phyloP scores from a whole-genome alignment of 2,113 vertebrate genomes.

The Murina feae region DNA sequence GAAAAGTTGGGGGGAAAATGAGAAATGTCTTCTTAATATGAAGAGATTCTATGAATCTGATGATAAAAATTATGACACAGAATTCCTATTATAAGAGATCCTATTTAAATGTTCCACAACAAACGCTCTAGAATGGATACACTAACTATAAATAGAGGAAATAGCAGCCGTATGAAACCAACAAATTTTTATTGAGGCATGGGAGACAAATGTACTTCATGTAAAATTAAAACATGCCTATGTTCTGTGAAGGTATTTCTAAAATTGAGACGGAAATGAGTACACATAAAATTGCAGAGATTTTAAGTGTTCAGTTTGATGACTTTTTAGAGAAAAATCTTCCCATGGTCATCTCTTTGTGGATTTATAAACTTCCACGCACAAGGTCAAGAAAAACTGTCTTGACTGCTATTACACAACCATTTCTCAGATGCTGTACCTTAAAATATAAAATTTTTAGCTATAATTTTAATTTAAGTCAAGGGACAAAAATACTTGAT shows the following conservation, averaged over 20 bases:
- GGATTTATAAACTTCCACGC: background rate
- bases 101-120: background rate
- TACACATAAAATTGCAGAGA: background rate
- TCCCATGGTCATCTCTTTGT: background rate
- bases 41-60: background rate
- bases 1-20: background rate
- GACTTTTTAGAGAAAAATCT: background rate
- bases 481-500: background rate
- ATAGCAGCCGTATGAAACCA: background rate
- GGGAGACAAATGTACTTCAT: background rate
- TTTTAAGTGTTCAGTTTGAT: background rate
- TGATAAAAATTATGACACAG: background rate
- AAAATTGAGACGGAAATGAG: background rate
- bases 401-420: background rate
- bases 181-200: background rate
- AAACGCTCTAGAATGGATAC: background rate
- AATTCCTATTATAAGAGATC: background rate
- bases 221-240: background rate
- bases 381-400: background rate
- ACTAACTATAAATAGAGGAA: background rate
- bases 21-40: background rate
- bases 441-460: conserved; percentile 12
- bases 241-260: background rate
- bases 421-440: background rate
- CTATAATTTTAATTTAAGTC: conserved; percentile 27